A percentile compares a stretch with the other conserved stretches of the same genome.
phyloP scores from a whole-genome alignment of 2,888 invertebrate species.

The Meloe dianella region DNA sequence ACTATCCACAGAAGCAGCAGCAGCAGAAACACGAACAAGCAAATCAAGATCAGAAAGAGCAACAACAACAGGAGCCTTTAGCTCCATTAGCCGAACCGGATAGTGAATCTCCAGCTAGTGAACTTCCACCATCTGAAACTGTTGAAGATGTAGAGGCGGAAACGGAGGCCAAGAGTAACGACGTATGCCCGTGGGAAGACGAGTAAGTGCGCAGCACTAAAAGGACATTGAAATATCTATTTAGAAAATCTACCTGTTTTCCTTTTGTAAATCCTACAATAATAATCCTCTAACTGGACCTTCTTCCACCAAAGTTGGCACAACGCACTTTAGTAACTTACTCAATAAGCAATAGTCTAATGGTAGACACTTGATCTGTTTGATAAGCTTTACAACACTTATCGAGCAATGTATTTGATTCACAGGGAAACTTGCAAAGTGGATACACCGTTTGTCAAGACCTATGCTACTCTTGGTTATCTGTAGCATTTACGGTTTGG shows the following conservation, averaged over 20 bases:
- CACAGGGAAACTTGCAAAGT: constrained; percentile 84
- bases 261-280: background rate
- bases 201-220: constrained; percentile 70
- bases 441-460: constrained; percentile 91
- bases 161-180: constrained; percentile 70
- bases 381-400: constrained; percentile 13
- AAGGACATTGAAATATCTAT: constrained; percentile 1
- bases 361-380: constrained; percentile 19
- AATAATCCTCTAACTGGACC: background rate
- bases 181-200: constrained; percentile 95
- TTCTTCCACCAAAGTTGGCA: background rate
- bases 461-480: constrained; percentile 91
- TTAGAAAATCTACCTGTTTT: background rate
- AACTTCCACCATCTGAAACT: constrained; percentile 60
- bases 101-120: constrained; percentile 71
- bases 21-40: constrained; percentile 54
- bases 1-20: constrained; percentile 30
- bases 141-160: constrained; percentile 43
- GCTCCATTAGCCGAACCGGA: constrained; percentile 75
- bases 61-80: constrained; percentile 54
- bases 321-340: constrained; percentile 1
- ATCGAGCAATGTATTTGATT: constrained; percentile 54
- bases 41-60: constrained; percentile 51
- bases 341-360: constrained; percentile 11
- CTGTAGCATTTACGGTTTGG: constrained; percentile 67